Conservation (phyloP, 2,113 vertebrate species). For the Pipa parva region DNA sequence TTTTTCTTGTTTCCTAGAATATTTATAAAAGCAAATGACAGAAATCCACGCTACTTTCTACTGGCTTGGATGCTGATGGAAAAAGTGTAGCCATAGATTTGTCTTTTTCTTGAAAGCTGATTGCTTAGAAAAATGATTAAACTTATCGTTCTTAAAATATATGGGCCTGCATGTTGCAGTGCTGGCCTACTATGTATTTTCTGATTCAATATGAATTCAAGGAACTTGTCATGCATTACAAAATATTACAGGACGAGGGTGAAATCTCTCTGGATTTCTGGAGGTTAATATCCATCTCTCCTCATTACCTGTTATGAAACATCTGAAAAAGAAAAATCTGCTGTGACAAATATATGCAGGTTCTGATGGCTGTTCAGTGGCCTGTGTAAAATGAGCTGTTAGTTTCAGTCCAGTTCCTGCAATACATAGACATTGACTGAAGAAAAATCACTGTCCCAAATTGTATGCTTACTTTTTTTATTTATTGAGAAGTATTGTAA, state of each 20-base stretch:
- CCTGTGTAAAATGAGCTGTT: slow-evolving; percentile 38
- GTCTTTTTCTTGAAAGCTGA: background rate
- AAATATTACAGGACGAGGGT: slow-evolving; percentile 22
- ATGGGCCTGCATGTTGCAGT: slow-evolving; percentile 17
- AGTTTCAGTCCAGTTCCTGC: slow-evolving; percentile 41
- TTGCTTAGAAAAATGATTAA: slow-evolving; percentile 10
- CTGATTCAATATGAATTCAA: slow-evolving; percentile 13
- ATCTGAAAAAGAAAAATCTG: slow-evolving; percentile 33
- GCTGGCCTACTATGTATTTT: slow-evolving; percentile 7
- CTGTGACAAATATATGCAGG: slow-evolving; percentile 38
- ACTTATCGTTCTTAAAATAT: slow-evolving; percentile 1
- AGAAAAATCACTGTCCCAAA: slow-evolving; percentile 29
- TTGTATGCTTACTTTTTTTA: slow-evolving; percentile 8
- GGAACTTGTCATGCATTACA: slow-evolving; percentile 27
- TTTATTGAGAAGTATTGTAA: slow-evolving; percentile 14
- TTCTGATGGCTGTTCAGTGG: slow-evolving; percentile 33
- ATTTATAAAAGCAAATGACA: slow-evolving; percentile 26
- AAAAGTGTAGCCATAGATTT: slow-evolving; percentile 7
- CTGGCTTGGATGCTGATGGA: slow-evolving; percentile 10
- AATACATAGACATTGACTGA: slow-evolving; percentile 40
- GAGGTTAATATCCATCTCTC: slow-evolving; percentile 42
- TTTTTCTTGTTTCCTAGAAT: slow-evolving; percentile 6
- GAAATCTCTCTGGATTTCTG: slow-evolving; percentile 32
- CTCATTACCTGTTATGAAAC: slow-evolving; percentile 41
- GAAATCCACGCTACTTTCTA: background rate